Evolutionary conservation across 2,113 vertebrate species (phyloP), one percentile per base, ranked within the genome.

Genomic region (Cyphomyrus discorhynchus): DNA sequence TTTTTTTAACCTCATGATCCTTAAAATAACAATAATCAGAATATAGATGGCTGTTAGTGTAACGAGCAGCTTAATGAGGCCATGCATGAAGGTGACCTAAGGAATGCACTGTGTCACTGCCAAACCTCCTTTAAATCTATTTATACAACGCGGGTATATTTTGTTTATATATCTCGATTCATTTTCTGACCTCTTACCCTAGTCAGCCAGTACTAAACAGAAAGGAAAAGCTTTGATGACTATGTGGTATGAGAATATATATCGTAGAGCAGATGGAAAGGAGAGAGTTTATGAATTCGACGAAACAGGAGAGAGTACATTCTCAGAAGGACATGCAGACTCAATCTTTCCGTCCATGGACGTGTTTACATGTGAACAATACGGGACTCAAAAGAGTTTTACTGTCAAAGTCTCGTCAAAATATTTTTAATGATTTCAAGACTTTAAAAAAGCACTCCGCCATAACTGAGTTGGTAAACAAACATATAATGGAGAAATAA

Each of bases 11-110:
- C 89, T 49, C 19, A 13, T 90, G 56, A 39, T 58, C 39, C 31
- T 90, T 74, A 90, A 87, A 90, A 90, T 66, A 90, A 86, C 82
- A 90, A 80, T 56, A 88, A 45, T 50, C 45, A 42, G 49, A 87
- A 90, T 83, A 47, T 56, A 83, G 62, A 84, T 80, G 74, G n/a
- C 90, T 82, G 19, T 24, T 49, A 15, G 39, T 46, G 74, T 83
- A 52, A 42, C 35, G n/a, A 50, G 58, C 53, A 52, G 89, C 31
- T 90, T 87, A 86, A 89, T 86, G 84, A 66, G 46, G 84, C 85
- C 31, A 35, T 42, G 49, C 53, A 66, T 89, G 82, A 58, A 87
- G 89, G 89, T 90, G 85, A 90, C 47, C 84, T 53, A 70, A 19
- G 62, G 17, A 35, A 21, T 50, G 46, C 46, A 15, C 6, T 21